Evolutionary conservation across 2,888 invertebrate species (phyloP).

Genomic region (Diaprepes abbreviatus): DNA sequence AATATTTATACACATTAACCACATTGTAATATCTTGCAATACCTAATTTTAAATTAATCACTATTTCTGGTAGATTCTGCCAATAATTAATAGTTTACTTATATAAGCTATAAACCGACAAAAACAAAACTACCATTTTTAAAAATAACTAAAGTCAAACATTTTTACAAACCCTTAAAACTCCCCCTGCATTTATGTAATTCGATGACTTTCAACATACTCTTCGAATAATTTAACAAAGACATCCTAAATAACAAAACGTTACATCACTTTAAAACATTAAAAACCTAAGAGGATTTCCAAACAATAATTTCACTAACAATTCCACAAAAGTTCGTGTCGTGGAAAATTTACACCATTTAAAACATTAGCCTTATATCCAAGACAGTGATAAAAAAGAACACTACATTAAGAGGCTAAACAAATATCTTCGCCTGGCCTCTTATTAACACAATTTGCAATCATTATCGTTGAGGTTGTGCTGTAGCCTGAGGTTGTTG

Average conservation of each 20-base stretch:
- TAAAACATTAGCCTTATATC: conserved; percentile 35
- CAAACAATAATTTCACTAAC: conserved; percentile 41
- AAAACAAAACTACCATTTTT: conserved; percentile 4
- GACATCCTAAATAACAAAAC: conserved; percentile 24
- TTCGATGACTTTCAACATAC: conserved; percentile 1
- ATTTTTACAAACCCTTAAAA: neutral
- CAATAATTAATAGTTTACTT: neutral
- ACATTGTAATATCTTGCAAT: too few species aligned
- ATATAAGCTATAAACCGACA: neutral
- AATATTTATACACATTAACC: too few species aligned
- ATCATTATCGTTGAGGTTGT: conserved; percentile 48
- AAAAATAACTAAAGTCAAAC: neutral
- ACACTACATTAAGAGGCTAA: conserved; percentile 36
- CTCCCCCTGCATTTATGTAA: neutral
- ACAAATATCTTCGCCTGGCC: neutral
- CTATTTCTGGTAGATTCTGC: too few species aligned
- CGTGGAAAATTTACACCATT: conserved; percentile 40
- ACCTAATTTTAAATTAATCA: too few species aligned
- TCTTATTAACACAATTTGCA: conserved; percentile 1
- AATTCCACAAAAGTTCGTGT: conserved; percentile 28
- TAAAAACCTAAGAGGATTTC: conserved; percentile 32
- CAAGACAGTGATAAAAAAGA: conserved; percentile 32
- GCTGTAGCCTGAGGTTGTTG: conserved; percentile 36
- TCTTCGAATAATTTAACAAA: conserved; percentile 20
- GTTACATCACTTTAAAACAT: conserved; percentile 38